phyloP scores from a whole-genome alignment of 2,888 invertebrate genomes.

The Lasiommata megera region DNA sequence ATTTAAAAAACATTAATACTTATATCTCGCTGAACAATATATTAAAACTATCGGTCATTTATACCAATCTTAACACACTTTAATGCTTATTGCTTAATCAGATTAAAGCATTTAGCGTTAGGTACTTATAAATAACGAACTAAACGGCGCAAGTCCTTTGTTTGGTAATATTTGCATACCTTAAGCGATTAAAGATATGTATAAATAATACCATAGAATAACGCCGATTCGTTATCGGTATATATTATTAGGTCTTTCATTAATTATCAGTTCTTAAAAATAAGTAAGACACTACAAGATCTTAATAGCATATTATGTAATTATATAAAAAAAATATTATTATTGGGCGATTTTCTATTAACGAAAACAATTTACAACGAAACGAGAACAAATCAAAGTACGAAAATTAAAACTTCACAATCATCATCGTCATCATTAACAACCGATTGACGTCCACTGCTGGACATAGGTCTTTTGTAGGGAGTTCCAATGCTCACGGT shows the following conservation, averaged over 20 bases:
- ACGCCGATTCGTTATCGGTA: not conserved
- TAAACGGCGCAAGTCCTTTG: not conserved
- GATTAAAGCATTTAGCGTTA: constrained; percentile 8
- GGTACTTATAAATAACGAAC: constrained; percentile 1
- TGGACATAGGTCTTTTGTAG: no score
- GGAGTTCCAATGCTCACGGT: no score
- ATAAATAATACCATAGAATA: not conserved
- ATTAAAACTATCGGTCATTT: constrained; percentile 3
- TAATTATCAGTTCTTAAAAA: not conserved
- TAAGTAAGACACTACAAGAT: not conserved
- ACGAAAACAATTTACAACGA: no score
- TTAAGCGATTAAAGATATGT: not conserved
- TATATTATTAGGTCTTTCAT: not conserved
- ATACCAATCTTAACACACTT: constrained; percentile 1
- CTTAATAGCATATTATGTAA: no score
- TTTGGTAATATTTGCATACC: not conserved
- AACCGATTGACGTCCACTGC: no score
- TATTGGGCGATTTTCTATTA: no score
- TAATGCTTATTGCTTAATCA: constrained; percentile 7
- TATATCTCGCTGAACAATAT: not conserved
- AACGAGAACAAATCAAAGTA: no score
- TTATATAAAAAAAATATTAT: no score
- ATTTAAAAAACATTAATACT: not conserved
- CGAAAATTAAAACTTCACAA: no score
- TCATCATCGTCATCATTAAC: no score